These are phyloP conservation scores for Mixornis gularis DNA, from an alignment of 2,113 vertebrate species.

Conservation along the genomic window DNA sequence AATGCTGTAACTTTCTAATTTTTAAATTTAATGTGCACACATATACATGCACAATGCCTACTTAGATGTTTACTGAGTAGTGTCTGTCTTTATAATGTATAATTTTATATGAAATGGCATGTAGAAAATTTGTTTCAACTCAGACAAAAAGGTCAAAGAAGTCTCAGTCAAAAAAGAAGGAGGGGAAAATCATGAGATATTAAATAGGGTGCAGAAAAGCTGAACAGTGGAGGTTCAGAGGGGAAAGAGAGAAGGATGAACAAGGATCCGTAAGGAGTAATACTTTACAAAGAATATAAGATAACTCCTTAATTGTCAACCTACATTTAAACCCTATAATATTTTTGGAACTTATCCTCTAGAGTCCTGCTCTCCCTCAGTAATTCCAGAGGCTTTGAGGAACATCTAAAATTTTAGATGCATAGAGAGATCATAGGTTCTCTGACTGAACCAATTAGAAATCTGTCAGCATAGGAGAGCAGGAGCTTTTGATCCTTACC, in stretches of 20 bases:
- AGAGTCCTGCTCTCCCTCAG: neutral
- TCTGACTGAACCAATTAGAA: neutral
- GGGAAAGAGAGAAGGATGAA: neutral
- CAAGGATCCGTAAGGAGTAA: neutral
- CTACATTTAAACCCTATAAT: neutral
- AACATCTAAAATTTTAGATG: neutral
- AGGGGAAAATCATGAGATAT: fast-evolving
- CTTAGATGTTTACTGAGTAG: neutral
- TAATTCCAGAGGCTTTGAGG: neutral
- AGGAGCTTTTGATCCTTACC: neutral
- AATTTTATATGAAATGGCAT: neutral
- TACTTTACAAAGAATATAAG: neutral
- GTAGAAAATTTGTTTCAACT: neutral
- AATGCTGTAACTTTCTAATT: neutral
- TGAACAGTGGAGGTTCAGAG: neutral
- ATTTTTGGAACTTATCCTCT: neutral
- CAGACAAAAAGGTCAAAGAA: neutral
- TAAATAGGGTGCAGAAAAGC: neutral
- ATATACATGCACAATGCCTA: neutral
- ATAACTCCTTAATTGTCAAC: neutral
- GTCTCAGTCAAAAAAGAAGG: neutral
- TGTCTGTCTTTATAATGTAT: neutral
- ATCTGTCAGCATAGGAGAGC: neutral
- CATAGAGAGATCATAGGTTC: neutral
- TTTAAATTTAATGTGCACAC: neutral